A percentile compares a stretch with the other conserved stretches of the same genome.
These are phyloP conservation scores for Etheostoma spectabile DNA, from an alignment of 2,113 vertebrate species.

Conservation along the genomic window DNA sequence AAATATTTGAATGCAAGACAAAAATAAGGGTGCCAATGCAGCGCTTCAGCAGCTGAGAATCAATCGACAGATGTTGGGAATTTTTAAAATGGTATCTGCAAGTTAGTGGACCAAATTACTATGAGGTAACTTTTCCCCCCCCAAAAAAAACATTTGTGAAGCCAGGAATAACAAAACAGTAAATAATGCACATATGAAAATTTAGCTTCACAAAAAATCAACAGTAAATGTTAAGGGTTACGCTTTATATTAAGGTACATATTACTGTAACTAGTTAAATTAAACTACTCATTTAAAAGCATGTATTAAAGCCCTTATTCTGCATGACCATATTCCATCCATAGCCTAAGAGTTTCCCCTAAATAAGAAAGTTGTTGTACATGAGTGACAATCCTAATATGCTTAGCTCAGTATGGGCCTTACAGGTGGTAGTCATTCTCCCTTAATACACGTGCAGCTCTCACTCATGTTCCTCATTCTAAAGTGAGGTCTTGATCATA, in stretches of 20 bases:
- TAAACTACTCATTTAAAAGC: background rate
- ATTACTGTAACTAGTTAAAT: too few relatives aligned
- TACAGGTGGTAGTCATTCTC: too few relatives aligned
- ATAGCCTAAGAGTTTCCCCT: too few relatives aligned
- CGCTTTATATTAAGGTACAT: too few relatives aligned
- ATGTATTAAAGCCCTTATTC: too few relatives aligned
- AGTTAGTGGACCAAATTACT: background rate
- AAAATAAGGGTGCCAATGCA: background rate
- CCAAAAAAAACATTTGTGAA: background rate
- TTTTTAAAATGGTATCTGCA: background rate
- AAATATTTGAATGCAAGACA: background rate
- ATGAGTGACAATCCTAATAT: too few relatives aligned
- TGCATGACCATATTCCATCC: too few relatives aligned
- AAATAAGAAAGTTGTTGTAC: too few relatives aligned
- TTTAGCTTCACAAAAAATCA: background rate
- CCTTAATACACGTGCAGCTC: too few relatives aligned
- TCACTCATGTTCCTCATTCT: background rate
- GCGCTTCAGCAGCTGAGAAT: too few relatives aligned
- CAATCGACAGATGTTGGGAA: background rate
- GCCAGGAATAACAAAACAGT: background rate
- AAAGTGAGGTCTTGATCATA: background rate
- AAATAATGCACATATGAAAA: background rate
- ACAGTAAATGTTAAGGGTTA: background rate
- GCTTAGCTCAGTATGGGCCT: too few relatives aligned
- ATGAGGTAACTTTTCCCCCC: background rate